Conservation (phyloP, 2,888 invertebrate genomes). For the Pogonocherus hispidulus region DNA sequence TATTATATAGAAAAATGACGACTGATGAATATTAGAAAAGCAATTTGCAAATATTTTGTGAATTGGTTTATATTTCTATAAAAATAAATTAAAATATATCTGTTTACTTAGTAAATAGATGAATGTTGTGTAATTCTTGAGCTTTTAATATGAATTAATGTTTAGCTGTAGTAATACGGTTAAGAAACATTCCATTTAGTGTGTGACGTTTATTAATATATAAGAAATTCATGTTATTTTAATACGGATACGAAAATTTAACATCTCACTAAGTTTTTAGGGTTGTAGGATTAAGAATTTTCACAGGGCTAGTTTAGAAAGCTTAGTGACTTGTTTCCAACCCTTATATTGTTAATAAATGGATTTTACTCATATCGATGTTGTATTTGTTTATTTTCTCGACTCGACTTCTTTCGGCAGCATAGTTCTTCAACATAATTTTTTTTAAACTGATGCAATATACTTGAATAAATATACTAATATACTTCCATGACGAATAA, state of each 20-base stretch:
- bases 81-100: constrained; percentile 46
- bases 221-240: constrained; percentile 31
- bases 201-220: constrained; percentile 30
- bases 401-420: too few species aligned
- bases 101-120: constrained; percentile 57
- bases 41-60: constrained; percentile 61
- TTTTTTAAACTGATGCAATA: background rate
- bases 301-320: constrained; percentile 12
- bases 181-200: constrained; percentile 28
- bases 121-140: constrained; percentile 54
- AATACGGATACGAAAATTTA: constrained; percentile 19
- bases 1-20: constrained; percentile 48
- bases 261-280: constrained; percentile 32
- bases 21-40: constrained; percentile 61
- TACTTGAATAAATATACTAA: too few species aligned
- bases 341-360: constrained; percentile 56
- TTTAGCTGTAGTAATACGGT: constrained; percentile 49
- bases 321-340: constrained; percentile 27
- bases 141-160: constrained; percentile 54
- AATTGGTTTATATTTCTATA: constrained; percentile 61
- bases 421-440: background rate
- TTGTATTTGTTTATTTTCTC: background rate
- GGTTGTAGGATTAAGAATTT: constrained; percentile 18
- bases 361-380: constrained; percentile 27
- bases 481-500: too few species aligned